A percentile compares a stretch with the other conserved stretches of the same genome.
Conservation (phyloP, 2,888 invertebrate genomes). For the Oxytorus armatus region DNA sequence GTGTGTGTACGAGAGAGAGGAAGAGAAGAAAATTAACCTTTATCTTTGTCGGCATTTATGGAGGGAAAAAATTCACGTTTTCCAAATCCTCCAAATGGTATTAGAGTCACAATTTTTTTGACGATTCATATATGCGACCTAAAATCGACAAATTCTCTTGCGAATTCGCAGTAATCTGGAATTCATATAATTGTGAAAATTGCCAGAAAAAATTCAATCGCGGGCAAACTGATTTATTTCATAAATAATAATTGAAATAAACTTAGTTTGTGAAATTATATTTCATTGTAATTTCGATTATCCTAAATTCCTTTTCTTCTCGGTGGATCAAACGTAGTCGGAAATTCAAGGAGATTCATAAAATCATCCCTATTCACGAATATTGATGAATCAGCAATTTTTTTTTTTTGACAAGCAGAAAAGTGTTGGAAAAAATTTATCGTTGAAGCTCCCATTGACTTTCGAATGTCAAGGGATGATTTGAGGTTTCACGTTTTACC, state of each 20-base stretch:
- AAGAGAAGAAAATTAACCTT: neutral
- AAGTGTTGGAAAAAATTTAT: neutral
- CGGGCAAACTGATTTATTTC: neutral
- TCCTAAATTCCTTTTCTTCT: neutral
- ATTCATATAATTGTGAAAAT: neutral
- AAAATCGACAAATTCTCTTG: too few species aligned
- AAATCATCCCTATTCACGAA: neutral
- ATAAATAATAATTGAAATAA: neutral
- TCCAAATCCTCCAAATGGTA: too few species aligned
- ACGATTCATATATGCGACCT: too few species aligned
- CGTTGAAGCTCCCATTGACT: constrained; percentile 5
- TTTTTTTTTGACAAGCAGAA: neutral
- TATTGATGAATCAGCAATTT: constrained; percentile 18
- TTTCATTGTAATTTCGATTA: neutral
- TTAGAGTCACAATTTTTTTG: too few species aligned
- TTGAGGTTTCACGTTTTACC: constrained; percentile 24
- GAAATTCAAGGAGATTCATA: neutral
- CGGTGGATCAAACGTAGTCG: neutral
- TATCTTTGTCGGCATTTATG: neutral
- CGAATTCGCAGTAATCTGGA: neutral
- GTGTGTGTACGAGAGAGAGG: too few species aligned
- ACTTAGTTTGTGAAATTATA: neutral
- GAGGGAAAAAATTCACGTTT: too few species aligned
- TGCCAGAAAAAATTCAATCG: neutral
- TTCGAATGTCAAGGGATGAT: constrained; percentile 5